These are phyloP conservation scores for Pampusana beccarii DNA, from an alignment of 2,113 vertebrate genomes.

Conservation along the genomic window DNA sequence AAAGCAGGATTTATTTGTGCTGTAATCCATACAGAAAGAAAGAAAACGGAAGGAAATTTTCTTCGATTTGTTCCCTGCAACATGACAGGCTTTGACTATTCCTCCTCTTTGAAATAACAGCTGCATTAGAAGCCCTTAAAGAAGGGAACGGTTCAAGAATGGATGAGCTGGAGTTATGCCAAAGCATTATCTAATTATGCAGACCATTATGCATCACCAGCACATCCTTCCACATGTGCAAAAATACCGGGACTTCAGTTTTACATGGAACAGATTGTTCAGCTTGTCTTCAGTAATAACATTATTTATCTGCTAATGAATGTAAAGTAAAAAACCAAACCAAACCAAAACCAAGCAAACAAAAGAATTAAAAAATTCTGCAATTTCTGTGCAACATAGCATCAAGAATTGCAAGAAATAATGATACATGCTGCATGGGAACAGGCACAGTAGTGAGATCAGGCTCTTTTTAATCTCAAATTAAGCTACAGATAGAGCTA, in stretches of 20 bases:
- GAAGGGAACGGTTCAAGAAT: background rate
- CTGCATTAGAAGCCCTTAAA: background rate
- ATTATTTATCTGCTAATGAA: background rate
- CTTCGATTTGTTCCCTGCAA: background rate
- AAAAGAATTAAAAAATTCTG: background rate
- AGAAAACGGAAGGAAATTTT: background rate
- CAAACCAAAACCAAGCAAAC: too few species aligned
- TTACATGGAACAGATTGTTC: background rate
- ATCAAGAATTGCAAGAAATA: background rate
- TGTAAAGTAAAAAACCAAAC: background rate
- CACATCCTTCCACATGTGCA: background rate
- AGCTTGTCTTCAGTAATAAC: background rate
- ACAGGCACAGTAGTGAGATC: background rate
- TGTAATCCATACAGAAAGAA: background rate
- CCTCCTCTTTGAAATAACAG: background rate
- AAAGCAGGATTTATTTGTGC: background rate
- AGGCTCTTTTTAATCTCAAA: background rate
- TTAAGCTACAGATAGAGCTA: background rate
- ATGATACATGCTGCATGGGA: background rate
- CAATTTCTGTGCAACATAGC: background rate
- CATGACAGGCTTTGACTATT: background rate
- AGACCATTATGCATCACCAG: background rate
- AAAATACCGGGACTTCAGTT: background rate
- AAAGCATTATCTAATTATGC: background rate
- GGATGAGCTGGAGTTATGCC: background rate